phyloP scores from a whole-genome alignment of 2,888 invertebrate species.

The Synanthedon myopaeformis region DNA sequence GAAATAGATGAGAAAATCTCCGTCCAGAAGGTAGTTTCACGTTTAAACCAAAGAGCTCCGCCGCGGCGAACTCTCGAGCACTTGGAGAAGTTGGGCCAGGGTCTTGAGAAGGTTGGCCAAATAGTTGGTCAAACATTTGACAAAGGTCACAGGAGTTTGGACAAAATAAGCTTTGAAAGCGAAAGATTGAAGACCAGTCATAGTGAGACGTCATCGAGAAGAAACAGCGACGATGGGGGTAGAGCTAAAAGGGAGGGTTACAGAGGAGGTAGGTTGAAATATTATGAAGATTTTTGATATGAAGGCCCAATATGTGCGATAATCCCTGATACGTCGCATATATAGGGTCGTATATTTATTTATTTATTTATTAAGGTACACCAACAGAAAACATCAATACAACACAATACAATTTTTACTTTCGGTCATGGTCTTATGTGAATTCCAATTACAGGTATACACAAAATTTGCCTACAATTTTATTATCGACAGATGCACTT shows the following conservation, averaged over 20 bases:
- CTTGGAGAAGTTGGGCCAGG: conserved; percentile 2
- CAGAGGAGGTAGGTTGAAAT: conserved; percentile 27
- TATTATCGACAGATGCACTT: too few species aligned
- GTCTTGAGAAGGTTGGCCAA: conserved; percentile 5
- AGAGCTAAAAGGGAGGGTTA: conserved; percentile 31
- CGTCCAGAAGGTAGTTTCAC: conserved; percentile 23
- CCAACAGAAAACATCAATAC: too few species aligned
- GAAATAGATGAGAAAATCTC: conserved; percentile 2
- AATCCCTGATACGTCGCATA: too few species aligned
- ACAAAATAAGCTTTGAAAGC: conserved; percentile 46
- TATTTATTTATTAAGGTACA: too few species aligned
- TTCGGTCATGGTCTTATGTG: too few species aligned
- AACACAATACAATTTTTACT: too few species aligned
- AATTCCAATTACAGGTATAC: too few species aligned
- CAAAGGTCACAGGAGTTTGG: conserved; percentile 20
- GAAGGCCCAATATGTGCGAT: background rate
- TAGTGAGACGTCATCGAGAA: conserved; percentile 50
- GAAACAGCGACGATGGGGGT: conserved; percentile 50
- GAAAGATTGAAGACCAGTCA: conserved; percentile 39
- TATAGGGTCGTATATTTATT: too few species aligned
- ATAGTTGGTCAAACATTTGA: conserved; percentile 21
- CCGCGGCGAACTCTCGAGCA: conserved; percentile 15
- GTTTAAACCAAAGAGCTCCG: conserved; percentile 22
- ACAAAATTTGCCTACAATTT: too few species aligned
- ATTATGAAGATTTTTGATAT: conserved; percentile 1